Base-by-base conservation (phyloP, 2,888 invertebrate genomes). In the Gibbula magus region DNA sequence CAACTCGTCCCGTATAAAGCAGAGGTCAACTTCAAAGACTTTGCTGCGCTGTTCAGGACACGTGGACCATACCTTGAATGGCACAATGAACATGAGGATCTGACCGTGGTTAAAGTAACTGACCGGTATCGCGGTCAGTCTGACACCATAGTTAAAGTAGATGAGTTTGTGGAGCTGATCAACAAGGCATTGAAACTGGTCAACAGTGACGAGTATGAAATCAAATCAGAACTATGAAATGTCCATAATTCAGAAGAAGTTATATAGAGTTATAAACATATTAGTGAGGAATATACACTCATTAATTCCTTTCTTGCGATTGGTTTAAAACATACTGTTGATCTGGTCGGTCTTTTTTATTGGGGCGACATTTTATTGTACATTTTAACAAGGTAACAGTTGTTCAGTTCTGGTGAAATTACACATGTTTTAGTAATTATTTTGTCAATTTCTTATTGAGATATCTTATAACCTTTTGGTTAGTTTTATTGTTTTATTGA, bases 1-100 rank as follows among this genome's bases (percentile, higher is more conserved):
- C 90, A 90, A 81, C 79, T 90, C 22, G 87, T 88, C 16, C 89
- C 89, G 22, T 89, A 88, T 81, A 83, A 86, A 74, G 88, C 85
- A 13, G 22, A 53, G 2, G 61, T 86, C 7, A 86, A 86, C 82
- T 79, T 75, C 73, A 74, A 32, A 7, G 74, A 77, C 20, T 85
- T 80, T 70, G 83, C 79, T n/a, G 45, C 52, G 13, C 32, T 86
- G 3, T 81, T 85, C 20, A 52, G 52, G 20, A 75, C 80, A 3
- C 67, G 83, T 18, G 86, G 86, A 10, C 85, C 82, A 1, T 85
- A 86, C 77, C 39, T 85, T 29, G 85, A 82, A 77, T 86, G 86
- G 86, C 86, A 85, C 81, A 86, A 86, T 77, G 78, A 54, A 7
- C 85, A 86, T 54, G 56, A 75, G 35, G 70, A 80, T 5, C 70